Evolutionary conservation across 1,140 invertebrate genomes (phyloP).

Genomic region (Cydia fagiglandana): DNA sequence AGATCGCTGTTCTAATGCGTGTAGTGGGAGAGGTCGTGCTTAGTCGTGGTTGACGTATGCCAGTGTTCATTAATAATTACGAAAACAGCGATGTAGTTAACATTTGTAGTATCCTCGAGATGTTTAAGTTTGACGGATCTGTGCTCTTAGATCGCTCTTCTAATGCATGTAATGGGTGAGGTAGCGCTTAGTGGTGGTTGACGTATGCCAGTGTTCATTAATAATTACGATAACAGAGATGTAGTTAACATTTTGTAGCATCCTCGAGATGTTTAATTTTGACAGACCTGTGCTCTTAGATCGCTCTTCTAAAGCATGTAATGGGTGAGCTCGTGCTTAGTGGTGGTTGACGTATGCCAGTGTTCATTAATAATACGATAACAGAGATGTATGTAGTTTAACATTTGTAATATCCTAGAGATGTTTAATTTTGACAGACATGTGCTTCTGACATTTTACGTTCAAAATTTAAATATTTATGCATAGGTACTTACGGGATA

Average conservation of each 20-base stretch:
- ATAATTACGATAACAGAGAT: background rate
- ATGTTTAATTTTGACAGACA: slow-evolving; percentile 21
- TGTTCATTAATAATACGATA: background rate
- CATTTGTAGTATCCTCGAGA: background rate
- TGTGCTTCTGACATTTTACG: too few relatives aligned
- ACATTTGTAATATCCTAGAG: background rate
- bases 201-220: background rate
- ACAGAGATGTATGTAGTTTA: background rate
- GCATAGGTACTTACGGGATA: background rate
- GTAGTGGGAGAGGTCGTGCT: slow-evolving; percentile 3
- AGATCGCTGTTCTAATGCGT: background rate
- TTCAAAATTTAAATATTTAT: background rate
- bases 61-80: background rate
- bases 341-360: background rate
- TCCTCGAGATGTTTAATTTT: slow-evolving; percentile 10
- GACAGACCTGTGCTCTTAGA: background rate
- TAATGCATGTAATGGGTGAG: slow-evolving; percentile 11
- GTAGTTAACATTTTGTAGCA: background rate
- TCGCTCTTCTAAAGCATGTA: slow-evolving; percentile 4
- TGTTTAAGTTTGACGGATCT: slow-evolving; percentile 4
- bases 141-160: background rate
- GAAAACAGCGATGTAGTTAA: background rate
- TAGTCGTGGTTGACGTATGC: background rate
- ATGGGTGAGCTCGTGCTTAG: background rate
- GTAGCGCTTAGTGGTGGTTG: background rate